phyloP scores from a whole-genome alignment of 1,140 invertebrate genomes.

The Chrysopa pallens region DNA sequence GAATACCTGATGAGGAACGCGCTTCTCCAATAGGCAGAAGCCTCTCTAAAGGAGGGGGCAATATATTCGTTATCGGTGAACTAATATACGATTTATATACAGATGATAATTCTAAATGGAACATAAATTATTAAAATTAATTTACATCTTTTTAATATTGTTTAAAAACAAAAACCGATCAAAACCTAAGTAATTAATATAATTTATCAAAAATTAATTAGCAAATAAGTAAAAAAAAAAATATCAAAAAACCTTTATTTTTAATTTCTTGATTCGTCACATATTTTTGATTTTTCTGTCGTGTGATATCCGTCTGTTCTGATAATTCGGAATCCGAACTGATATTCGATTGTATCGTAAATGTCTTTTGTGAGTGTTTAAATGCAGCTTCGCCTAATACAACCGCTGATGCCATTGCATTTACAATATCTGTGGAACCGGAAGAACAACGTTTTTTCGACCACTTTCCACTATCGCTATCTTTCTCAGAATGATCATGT shows the following conservation, averaged over 20 bases:
- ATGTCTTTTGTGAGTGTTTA: slow-evolving; percentile 7
- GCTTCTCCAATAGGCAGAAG: slow-evolving; percentile 35
- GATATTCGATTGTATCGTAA: too few species aligned
- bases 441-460: background rate
- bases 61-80: background rate
- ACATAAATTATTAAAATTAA: background rate
- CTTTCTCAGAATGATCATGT: too few species aligned
- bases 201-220: too few species aligned
- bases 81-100: background rate
- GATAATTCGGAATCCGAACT: too few species aligned
- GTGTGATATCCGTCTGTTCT: too few species aligned
- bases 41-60: slow-evolving; percentile 33
- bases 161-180: too few species aligned
- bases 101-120: background rate
- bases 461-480: too few species aligned
- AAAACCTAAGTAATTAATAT: too few species aligned
- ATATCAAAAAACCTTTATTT: background rate
- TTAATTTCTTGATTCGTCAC: too few species aligned
- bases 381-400: slow-evolving; percentile 8
- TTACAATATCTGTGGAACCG: slow-evolving; percentile 7
- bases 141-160: too few species aligned
- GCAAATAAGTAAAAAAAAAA: too few species aligned
- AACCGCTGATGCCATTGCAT: slow-evolving; percentile 7
- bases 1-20: slow-evolving; percentile 20
- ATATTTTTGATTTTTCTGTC: too few species aligned